A percentile compares a stretch with the other conserved stretches of the same genome.
phyloP scores from a whole-genome alignment of 2,888 invertebrate species.

The Sarcophaga subvicina region DNA sequence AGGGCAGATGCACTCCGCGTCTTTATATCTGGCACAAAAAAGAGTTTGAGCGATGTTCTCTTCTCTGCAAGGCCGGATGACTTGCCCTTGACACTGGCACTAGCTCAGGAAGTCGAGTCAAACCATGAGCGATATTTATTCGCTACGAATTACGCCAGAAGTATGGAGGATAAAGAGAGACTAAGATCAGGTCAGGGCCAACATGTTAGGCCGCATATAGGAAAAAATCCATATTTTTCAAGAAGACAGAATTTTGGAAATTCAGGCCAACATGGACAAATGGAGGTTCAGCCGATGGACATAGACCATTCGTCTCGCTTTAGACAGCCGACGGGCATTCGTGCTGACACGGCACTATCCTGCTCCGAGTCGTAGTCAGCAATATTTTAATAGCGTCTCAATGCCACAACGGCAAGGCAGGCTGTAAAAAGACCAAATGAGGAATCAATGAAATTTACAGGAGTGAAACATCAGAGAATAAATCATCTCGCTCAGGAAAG shows the following conservation, averaged over 20 bases:
- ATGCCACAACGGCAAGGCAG: too few relatives aligned
- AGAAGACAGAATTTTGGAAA: not conserved
- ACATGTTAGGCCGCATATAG: not conserved
- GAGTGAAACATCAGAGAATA: not conserved
- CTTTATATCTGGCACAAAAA: conserved; percentile 57
- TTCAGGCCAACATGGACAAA: too few relatives aligned
- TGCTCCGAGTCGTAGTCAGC: too few relatives aligned
- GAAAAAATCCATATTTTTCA: not conserved
- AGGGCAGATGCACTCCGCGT: conserved; percentile 60
- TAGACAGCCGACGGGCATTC: conserved; percentile 3
- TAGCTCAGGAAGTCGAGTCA: conserved; percentile 46
- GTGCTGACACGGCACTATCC: too few relatives aligned
- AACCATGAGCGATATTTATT: conserved; percentile 50
- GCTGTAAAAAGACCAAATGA: not conserved
- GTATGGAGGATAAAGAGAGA: conserved; percentile 8
- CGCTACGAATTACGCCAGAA: conserved; percentile 49
- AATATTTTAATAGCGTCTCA: too few relatives aligned
- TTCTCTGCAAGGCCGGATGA: conserved; percentile 54
- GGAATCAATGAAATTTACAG: not conserved
- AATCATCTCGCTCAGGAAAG: too few relatives aligned
- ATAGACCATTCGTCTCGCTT: not conserved
- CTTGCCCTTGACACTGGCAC: conserved; percentile 18
- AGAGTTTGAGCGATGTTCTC: conserved; percentile 52
- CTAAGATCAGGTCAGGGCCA: not conserved
- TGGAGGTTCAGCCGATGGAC: too few relatives aligned